Evolutionary conservation across 2,113 vertebrate species (phyloP).

Genomic region (Thalassoma bifasciatum): DNA sequence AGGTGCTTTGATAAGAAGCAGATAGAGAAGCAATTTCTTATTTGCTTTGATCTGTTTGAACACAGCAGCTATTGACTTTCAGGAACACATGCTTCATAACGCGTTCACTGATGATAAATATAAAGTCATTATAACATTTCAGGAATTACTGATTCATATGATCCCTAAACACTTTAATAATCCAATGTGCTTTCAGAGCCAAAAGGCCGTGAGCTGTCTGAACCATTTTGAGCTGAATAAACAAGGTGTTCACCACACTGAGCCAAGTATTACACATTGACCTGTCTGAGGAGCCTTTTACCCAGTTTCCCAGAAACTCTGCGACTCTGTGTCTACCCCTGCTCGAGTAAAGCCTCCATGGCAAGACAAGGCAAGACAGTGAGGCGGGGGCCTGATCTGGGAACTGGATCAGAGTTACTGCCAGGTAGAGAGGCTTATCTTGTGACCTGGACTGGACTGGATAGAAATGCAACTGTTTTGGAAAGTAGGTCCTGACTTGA

Average conservation of each 20-base stretch:
- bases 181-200: background rate
- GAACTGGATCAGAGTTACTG: slow-evolving; percentile 34
- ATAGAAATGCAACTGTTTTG: background rate
- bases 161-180: slow-evolving; percentile 25
- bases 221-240: slow-evolving; percentile 60
- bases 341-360: slow-evolving; percentile 16
- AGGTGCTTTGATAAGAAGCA: background rate
- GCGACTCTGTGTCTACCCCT: slow-evolving; percentile 52
- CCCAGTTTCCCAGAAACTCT: slow-evolving; percentile 58
- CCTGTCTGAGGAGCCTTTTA: slow-evolving; percentile 58
- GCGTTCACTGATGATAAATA: slow-evolving; percentile 2
- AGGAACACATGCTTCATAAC: background rate
- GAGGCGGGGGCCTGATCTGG: slow-evolving; percentile 9
- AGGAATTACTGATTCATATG: background rate
- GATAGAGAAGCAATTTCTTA: slow-evolving; percentile 4
- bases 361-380: slow-evolving; percentile 17
- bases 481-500: slow-evolving; percentile 10
- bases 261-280: slow-evolving; percentile 72
- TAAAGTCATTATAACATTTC: background rate
- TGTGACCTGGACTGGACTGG: slow-evolving; percentile 16
- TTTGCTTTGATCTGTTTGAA: background rate
- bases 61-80: background rate
- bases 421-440: slow-evolving; percentile 23
- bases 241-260: slow-evolving; percentile 67
- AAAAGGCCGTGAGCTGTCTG: slow-evolving; percentile 31